These are phyloP conservation scores for Heliconius charithonia DNA, from an alignment of 2,888 invertebrate species.

Conservation along the genomic window DNA sequence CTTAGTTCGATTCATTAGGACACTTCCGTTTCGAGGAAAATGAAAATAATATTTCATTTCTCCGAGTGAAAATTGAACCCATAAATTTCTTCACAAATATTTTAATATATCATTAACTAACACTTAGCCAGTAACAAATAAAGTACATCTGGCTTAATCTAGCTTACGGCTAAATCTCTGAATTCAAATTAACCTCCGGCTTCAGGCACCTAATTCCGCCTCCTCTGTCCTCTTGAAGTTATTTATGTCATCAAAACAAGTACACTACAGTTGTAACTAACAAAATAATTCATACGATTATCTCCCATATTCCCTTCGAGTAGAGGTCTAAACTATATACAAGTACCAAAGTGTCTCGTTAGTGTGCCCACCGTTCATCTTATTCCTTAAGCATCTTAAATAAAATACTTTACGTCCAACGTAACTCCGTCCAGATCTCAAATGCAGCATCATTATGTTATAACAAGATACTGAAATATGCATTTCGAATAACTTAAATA, in stretches of 20 bases:
- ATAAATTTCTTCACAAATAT: no score
- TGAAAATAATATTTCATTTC: no score
- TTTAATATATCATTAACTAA: no score
- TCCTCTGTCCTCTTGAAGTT: conserved; percentile 42
- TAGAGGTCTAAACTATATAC: conserved; percentile 19
- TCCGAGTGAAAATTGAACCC: no score
- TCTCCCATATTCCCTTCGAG: conserved; percentile 7
- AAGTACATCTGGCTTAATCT: conserved; percentile 15
- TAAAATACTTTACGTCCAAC: conserved; percentile 40
- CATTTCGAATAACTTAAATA: background rate
- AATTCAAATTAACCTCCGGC: conserved; percentile 45
- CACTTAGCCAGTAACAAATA: no score
- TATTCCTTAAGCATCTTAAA: conserved; percentile 41
- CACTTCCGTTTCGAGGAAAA: no score
- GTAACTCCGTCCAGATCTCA: conserved; percentile 30
- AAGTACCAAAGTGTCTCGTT: background rate
- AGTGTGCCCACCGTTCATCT: conserved; percentile 14
- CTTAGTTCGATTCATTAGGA: no score
- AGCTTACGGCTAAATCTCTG: conserved; percentile 41
- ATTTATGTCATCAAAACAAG: conserved; percentile 41
- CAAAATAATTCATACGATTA: conserved; percentile 18
- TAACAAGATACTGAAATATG: conserved; percentile 22
- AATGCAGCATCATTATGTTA: conserved; percentile 31
- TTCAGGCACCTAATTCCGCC: conserved; percentile 44
- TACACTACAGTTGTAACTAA: conserved; percentile 5